Evolutionary conservation across 2,797 vertebrate genomes (phyloP).

Genomic region (Neosilurus hyrtlii): DNA sequence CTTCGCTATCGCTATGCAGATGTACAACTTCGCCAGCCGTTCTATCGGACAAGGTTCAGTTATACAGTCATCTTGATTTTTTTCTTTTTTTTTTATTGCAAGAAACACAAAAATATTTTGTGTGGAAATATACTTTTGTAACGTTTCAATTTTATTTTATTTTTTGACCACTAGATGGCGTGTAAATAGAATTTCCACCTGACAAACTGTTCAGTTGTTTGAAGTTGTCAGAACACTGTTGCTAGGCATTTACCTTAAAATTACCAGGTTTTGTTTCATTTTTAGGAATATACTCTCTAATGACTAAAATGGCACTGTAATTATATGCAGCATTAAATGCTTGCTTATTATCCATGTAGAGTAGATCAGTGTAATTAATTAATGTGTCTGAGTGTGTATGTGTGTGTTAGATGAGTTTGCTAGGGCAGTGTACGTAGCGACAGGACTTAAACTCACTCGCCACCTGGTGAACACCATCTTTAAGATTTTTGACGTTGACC

Average conservation of each 20-base stretch:
- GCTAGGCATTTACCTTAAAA: background rate
- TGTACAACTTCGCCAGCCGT: slow-evolving; percentile 97
- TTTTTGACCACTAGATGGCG: background rate
- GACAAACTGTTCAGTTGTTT: background rate
- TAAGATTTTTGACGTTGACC: slow-evolving; percentile 98
- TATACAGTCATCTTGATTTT: background rate
- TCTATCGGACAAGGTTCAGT: slow-evolving; percentile 92
- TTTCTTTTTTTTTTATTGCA: background rate
- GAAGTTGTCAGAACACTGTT: background rate
- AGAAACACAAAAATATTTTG: no score
- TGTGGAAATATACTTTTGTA: no score
- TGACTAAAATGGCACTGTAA: background rate
- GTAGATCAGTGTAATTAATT: background rate
- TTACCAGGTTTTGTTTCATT: background rate
- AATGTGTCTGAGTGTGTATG: background rate
- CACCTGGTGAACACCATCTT: slow-evolving; percentile 97
- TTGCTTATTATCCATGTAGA: background rate
- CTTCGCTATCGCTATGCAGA: slow-evolving; percentile 97
- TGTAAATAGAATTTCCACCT: background rate
- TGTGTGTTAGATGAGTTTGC: slow-evolving; percentile 89
- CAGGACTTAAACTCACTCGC: slow-evolving; percentile 91
- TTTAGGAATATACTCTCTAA: background rate
- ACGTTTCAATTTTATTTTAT: no score
- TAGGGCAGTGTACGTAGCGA: slow-evolving; percentile 95
- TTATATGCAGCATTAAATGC: background rate